Evolutionary conservation across 1,140 invertebrate species (phyloP).

Genomic region (Conus ventricosus): DNA sequence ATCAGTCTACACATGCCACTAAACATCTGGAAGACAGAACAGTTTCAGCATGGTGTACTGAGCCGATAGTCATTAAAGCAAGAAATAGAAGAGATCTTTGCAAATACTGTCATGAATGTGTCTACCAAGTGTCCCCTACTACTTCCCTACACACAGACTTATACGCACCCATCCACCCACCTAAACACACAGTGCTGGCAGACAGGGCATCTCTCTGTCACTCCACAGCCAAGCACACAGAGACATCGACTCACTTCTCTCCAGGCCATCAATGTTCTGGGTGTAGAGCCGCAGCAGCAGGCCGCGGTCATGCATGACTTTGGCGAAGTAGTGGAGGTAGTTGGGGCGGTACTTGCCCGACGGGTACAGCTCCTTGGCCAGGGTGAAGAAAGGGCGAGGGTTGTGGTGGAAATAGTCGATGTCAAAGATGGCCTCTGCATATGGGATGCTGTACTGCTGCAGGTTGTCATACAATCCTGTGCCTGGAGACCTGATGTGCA

Average conservation of each 20-base stretch:
- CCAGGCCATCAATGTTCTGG: slow-evolving; percentile 77
- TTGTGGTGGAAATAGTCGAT: slow-evolving; percentile 77
- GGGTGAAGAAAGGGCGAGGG: slow-evolving; percentile 75
- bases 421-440: slow-evolving; percentile 97
- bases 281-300: slow-evolving; percentile 74
- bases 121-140: no score
- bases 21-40: no score
- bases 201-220: no score
- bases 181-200: background rate
- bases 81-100: no score
- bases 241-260: slow-evolving; percentile 71
- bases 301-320: slow-evolving; percentile 71
- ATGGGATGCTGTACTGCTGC: slow-evolving; percentile 91
- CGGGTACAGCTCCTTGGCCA: slow-evolving; percentile 75
- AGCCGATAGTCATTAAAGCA: no score
- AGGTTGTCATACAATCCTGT: slow-evolving; percentile 95
- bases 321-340: slow-evolving; percentile 74
- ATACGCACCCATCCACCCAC: background rate
- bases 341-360: slow-evolving; percentile 74
- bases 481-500: slow-evolving; percentile 87
- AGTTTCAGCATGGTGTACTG: no score
- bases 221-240: background rate
- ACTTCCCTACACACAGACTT: background rate
- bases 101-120: no score
- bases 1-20: no score